Base-by-base conservation (phyloP, 1,140 invertebrate species). In the Caenorhabditis briggsae region DNA sequence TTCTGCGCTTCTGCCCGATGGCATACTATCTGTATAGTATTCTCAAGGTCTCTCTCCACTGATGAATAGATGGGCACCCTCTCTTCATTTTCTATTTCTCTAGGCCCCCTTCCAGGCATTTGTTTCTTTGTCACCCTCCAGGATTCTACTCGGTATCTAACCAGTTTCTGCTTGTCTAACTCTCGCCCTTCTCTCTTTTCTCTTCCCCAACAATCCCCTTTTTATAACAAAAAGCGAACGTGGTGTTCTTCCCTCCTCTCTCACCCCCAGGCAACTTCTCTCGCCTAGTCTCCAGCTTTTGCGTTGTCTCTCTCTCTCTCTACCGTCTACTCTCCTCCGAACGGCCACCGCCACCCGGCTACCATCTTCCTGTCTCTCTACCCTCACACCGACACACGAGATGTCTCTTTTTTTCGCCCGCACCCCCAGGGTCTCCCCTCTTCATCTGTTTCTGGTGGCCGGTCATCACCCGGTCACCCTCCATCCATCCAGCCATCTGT, bases 331-430 rank as follows among this genome's bases (percentile, higher is more conserved):
- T 65, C 16, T 33, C 11, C 23, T 41, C 12, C 43, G 46, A 78
- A 50, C 43, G 46, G 64, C 33, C 33, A 33, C 33, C 33, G 41
- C 33, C 64, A 46, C 41, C 64, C 64, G 33, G 46, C 70, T 50
- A 50, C 70, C 61, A 53, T 53, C 50, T 33, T 20, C 5, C n/a
- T 12, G 20, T 61, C 16, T 58, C 59, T 61, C 46, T 14, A 7
- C 20, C 33, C 9, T 33, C 70, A 20, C 46, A 50, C 46, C 70
- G 46, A 50, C 70, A 78, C 70, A 78, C 70, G 70, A 78, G 70
- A 78, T 78, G 70, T 78, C 70, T 78, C 70, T 78, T 78, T 78
- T 78, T 78, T 78, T 78, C 70, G 70, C 70, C 64, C 70, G 70
- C 70, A 78, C 70, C 70, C 70, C 50, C 70, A 12, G 46, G 12